Conservation (phyloP, 2,113 vertebrate species). For the Laticauda laticaudata region DNA sequence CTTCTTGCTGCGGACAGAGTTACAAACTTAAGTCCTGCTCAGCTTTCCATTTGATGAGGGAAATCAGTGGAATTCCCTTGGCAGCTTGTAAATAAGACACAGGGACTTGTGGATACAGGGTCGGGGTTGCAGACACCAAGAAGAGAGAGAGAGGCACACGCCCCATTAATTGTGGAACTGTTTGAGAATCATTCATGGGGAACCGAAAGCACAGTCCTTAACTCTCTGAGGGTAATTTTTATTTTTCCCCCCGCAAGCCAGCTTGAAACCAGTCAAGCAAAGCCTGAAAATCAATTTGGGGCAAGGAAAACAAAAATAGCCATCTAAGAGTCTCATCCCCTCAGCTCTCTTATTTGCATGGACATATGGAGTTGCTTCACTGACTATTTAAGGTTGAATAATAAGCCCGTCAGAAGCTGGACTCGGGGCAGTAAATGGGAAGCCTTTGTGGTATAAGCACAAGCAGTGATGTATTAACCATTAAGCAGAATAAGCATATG, state of each 20-base stretch:
- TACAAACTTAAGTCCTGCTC: not conserved
- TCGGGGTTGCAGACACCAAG: not conserved
- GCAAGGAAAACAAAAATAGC: not conserved
- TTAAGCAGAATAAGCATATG: too few relatives aligned
- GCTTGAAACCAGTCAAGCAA: not conserved
- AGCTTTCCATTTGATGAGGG: not conserved
- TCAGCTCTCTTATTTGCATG: not conserved
- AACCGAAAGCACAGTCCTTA: not conserved
- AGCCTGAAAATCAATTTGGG: not conserved
- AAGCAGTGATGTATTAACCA: too few relatives aligned
- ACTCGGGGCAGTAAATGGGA: not conserved
- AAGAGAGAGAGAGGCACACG: not conserved
- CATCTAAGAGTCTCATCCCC: not conserved
- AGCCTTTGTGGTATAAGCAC: not conserved
- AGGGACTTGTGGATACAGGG: not conserved
- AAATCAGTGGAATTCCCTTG: not conserved
- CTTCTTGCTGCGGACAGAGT: not conserved
- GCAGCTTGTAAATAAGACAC: not conserved
- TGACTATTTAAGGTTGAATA: constrained; percentile 18
- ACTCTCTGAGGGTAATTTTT: not conserved
- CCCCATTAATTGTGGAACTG: not conserved
- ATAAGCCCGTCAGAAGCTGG: not conserved
- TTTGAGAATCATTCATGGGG: not conserved
- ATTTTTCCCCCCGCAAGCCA: not conserved
- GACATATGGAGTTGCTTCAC: not conserved